Conservation (phyloP, 2,113 vertebrate species). For the Ptilorrhoa leucosticta region DNA sequence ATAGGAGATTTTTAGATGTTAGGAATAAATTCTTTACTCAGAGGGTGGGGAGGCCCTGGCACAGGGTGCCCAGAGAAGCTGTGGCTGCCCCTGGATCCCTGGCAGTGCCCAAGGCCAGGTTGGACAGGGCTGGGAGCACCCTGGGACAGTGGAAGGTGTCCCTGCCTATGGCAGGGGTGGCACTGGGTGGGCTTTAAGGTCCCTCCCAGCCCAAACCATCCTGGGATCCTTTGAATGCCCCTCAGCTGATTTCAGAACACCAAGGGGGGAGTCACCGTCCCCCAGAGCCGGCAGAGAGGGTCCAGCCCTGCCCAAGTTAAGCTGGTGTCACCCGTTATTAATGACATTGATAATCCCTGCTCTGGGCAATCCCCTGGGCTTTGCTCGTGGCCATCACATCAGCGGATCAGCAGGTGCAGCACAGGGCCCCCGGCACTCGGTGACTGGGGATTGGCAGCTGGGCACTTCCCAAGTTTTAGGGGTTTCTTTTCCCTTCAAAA, state of each 20-base stretch:
- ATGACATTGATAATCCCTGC: not conserved
- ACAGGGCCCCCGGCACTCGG: accelerated
- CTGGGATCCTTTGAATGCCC: not conserved
- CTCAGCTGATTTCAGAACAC: not conserved
- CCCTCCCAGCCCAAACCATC: not conserved
- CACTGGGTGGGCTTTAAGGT: accelerated
- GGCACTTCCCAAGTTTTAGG: not conserved
- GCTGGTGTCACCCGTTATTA: accelerated
- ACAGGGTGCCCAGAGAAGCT: not conserved
- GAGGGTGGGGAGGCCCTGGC: not conserved
- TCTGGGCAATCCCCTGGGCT: not conserved
- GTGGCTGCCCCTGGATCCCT: not conserved
- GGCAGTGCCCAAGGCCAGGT: not conserved
- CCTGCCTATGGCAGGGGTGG: not conserved
- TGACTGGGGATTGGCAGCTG: not conserved
- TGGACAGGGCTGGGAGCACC: not conserved
- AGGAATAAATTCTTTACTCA: not conserved
- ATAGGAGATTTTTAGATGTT: not conserved
- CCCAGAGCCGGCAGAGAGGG: not conserved
- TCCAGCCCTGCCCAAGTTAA: not conserved
- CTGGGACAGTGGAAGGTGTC: not conserved
- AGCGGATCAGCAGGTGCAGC: not conserved
- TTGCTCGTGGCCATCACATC: not conserved
- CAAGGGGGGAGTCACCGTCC: not conserved
- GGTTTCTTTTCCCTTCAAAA: not conserved